phyloP scores from a whole-genome alignment of 2,888 invertebrate genomes.

The Tanytarsus gracilentus region DNA sequence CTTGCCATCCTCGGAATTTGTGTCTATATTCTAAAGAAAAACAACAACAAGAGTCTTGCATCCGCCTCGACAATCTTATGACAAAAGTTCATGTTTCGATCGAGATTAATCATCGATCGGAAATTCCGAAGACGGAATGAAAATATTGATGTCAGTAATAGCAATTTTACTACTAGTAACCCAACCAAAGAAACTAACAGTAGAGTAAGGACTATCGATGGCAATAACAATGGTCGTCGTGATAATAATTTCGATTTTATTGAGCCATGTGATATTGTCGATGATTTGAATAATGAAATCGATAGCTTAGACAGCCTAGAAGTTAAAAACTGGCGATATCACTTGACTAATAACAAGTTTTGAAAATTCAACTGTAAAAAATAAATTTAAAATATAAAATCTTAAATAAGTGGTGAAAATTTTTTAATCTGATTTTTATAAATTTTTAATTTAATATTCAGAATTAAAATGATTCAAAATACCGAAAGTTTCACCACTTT shows the following conservation, averaged over 20 bases:
- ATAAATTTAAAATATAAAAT: no score
- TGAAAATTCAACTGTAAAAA: no score
- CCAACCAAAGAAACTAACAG: background rate
- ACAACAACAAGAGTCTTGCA: slow-evolving; percentile 33
- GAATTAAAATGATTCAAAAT: background rate
- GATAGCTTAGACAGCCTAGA: slow-evolving; percentile 38
- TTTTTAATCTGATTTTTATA: no score
- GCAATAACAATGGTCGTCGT: slow-evolving; percentile 29
- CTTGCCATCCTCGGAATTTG: slow-evolving; percentile 39
- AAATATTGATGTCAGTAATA: background rate
- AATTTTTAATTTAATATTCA: no score
- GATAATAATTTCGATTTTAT: slow-evolving; percentile 29
- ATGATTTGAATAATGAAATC: slow-evolving; percentile 33
- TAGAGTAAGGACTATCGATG: slow-evolving; percentile 27
- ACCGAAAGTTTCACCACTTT: background rate
- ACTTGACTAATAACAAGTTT: slow-evolving; percentile 42
- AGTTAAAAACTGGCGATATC: slow-evolving; percentile 44
- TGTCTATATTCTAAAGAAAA: slow-evolving; percentile 39
- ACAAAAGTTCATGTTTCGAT: slow-evolving; percentile 42
- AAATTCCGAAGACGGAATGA: slow-evolving; percentile 29
- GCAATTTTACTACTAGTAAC: background rate
- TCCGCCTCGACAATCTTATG: slow-evolving; percentile 33
- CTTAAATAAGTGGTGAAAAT: no score
- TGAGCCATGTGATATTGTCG: slow-evolving; percentile 25
- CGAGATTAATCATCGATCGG: slow-evolving; percentile 33